These are phyloP conservation scores for Tiaroga cobitis DNA, from an alignment of 2,797 vertebrate species.

Conservation along the genomic window DNA sequence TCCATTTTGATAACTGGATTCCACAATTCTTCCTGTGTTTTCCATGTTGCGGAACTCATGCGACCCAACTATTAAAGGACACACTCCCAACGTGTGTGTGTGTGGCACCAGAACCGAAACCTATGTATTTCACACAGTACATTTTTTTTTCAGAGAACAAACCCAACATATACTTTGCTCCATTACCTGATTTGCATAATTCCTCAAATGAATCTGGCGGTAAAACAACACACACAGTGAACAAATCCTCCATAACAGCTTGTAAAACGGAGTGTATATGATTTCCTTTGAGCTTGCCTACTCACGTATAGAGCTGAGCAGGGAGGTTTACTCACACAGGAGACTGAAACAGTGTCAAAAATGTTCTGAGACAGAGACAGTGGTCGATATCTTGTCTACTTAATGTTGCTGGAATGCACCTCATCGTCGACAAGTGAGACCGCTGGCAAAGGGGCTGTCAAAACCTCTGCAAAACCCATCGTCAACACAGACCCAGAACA, in stretches of 20 bases:
- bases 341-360: constrained; percentile 44
- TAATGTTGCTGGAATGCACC: constrained; percentile 44
- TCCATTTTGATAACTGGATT: not conserved
- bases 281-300: constrained; percentile 22
- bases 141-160: not conserved
- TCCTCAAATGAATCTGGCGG: not conserved
- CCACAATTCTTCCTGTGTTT: not conserved
- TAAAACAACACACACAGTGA: not conserved
- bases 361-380: constrained; percentile 14
- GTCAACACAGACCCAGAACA: constrained; percentile 64
- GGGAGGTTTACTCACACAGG: constrained; percentile 28
- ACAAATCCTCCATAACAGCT: not conserved
- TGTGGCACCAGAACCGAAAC: not conserved
- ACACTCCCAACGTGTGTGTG: not conserved
- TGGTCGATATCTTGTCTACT: constrained; percentile 48
- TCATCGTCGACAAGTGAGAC: constrained; percentile 50
- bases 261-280: constrained; percentile 10
- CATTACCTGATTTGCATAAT: not conserved
- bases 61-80: not conserved
- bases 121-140: not conserved
- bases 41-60: not conserved
- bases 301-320: constrained; percentile 18
- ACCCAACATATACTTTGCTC: not conserved
- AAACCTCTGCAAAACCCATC: constrained; percentile 62
- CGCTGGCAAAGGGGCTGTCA: constrained; percentile 68